Evolutionary conservation across 1,140 invertebrate species (phyloP).

Genomic region (Leucophenga varia): DNA sequence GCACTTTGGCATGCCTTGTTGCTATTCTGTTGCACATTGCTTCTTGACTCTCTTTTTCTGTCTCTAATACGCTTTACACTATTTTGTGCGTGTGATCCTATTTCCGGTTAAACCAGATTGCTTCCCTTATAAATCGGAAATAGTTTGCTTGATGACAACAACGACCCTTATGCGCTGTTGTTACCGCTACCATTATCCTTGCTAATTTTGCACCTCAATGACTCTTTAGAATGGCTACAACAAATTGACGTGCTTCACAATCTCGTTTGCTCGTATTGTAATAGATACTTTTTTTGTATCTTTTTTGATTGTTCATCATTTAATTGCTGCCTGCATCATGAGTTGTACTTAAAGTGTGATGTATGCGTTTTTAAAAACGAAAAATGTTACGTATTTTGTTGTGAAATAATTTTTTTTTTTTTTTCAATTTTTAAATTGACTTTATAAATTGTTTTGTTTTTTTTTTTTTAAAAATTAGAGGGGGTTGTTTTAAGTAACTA

Average conservation of each 20-base stretch:
- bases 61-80: not conserved
- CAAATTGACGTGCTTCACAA: too few relatives aligned
- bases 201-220: conserved; percentile 55
- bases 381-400: too few relatives aligned
- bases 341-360: conserved; percentile 46
- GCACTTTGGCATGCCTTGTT: conserved; percentile 2
- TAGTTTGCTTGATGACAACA: too few relatives aligned
- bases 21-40: too few relatives aligned
- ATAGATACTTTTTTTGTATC: conserved; percentile 2
- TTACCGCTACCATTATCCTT: conserved; percentile 53
- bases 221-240: conserved; percentile 27
- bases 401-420: too few relatives aligned
- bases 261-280: too few relatives aligned
- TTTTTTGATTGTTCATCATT: conserved; percentile 16
- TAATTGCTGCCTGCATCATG: conserved; percentile 44
- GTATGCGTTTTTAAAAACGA: conserved; percentile 45
- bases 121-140: conserved; percentile 28
- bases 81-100: conserved; percentile 32
- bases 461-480: too few relatives aligned
- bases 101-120: conserved; percentile 53
- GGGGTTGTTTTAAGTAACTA: too few relatives aligned
- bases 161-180: too few relatives aligned
- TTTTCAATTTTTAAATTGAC: too few relatives aligned
- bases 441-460: too few relatives aligned
- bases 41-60: not conserved